Evolutionary conservation across 2,797 vertebrate species (phyloP), one percentile per base, ranked within the genome.

Genomic region (Cossypha dichroa): DNA sequence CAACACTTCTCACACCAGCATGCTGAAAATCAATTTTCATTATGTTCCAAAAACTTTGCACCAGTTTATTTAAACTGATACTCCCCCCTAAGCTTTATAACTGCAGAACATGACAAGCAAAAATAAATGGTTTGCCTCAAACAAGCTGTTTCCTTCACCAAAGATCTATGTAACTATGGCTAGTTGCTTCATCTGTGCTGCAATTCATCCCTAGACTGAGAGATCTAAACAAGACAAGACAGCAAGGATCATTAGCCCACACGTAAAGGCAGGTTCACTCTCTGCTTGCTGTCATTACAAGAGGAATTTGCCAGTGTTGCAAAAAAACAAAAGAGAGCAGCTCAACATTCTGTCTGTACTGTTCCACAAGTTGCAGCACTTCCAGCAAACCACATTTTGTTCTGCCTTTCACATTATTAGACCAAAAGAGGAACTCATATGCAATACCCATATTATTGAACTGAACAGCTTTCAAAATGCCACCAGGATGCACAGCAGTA

Each of bases 401-500:
- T 92, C 73, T 89, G 70, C 29, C 63, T 91, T 87, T 78, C 64
- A 45, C 63, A 41, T 90, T 86, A 74, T 49, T 59, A 68, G 38
- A 69, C 43, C 16, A 63, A 93, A 91, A 9, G 18, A 69, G 52
- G 51, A 91, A 40, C 48, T 77, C 36, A 18, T 21, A 43, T 3
- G 40, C 63, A 66, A 43, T 36, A 87, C 16, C 15, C 34, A 14
- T 29, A 36, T 36, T 49, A 64, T 5, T 66, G 62, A 93, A 74
- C 59, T 73, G 67, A 89, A 62, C 16, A 62, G 51, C 40, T 93
- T 89, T 75, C 55, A 79, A 87, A 94, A 84, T 62, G 52, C 40
- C 74, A 92, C 66, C 63, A 82, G 59, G 36, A 85, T 26, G 29
- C 29, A 73, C 55, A 86, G 80, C 73, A 91, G 88, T 23, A 76